Evolutionary conservation across 1,140 invertebrate genomes (phyloP).

Genomic region (Uloborus diversus): DNA sequence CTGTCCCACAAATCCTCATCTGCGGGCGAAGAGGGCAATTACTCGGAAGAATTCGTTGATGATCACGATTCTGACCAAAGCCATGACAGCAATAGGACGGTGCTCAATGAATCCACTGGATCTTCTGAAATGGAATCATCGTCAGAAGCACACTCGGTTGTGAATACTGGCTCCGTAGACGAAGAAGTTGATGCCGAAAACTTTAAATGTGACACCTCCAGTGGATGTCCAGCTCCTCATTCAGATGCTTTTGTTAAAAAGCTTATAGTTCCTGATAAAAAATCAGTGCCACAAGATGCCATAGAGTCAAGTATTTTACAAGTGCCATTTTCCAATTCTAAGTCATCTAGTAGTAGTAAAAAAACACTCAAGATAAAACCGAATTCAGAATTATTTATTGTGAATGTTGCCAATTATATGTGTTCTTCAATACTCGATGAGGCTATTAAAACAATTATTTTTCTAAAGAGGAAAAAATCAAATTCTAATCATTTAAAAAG

Average conservation of each 20-base stretch:
- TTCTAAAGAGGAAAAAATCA: constrained; percentile 5
- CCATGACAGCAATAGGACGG: background rate
- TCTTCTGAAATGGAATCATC: constrained; percentile 6
- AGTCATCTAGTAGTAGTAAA: background rate
- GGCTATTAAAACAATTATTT: constrained; percentile 8
- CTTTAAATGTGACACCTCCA: constrained; percentile 4
- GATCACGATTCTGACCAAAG: constrained; percentile 15
- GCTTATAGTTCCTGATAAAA: no score
- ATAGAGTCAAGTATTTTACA: no score
- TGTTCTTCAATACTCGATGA: constrained; percentile 18
- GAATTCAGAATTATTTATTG: constrained; percentile 30
- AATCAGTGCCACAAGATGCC: no score
- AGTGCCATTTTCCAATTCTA: background rate
- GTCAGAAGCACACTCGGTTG: background rate
- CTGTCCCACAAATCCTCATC: background rate
- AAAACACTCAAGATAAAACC: background rate
- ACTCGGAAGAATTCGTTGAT: background rate
- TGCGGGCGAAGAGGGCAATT: background rate
- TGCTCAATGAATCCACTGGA: background rate
- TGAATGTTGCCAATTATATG: constrained; percentile 35
- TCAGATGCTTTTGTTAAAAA: background rate
- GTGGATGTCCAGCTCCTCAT: background rate
- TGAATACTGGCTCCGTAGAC: background rate
- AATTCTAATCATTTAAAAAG: no score
- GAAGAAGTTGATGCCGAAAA: constrained; percentile 14